Evolutionary conservation across 2,797 vertebrate genomes (phyloP).

Genomic region (Onychomys arenicola): DNA sequence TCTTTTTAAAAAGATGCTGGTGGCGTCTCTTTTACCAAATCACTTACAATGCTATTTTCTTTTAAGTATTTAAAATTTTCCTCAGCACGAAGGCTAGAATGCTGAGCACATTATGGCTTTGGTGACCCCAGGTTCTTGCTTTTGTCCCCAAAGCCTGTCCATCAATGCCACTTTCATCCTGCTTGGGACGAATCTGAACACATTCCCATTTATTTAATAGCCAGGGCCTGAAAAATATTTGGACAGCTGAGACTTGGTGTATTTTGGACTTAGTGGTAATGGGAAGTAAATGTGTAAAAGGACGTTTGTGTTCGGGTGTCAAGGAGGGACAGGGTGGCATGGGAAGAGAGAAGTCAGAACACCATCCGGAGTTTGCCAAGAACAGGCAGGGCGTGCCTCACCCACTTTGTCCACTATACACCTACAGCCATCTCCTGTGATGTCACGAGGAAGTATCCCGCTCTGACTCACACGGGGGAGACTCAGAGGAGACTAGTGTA

Average conservation of each 20-base stretch:
- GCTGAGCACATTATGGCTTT: not conserved
- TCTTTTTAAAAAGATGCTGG: not conserved
- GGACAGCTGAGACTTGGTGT: conserved; percentile 60
- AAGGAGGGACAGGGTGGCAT: not conserved
- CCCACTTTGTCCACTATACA: too few relatives aligned
- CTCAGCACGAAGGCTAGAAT: not conserved
- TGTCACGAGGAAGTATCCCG: not conserved
- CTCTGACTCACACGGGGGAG: not conserved
- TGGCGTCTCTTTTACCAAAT: not conserved
- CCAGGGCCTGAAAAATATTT: conserved; percentile 66
- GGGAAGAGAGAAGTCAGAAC: not conserved
- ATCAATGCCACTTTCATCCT: not conserved
- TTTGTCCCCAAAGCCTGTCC: not conserved
- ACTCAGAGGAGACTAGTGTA: not conserved
- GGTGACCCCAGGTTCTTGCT: not conserved
- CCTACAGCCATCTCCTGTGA: not conserved
- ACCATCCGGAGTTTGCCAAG: not conserved
- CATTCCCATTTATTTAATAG: conserved; percentile 55
- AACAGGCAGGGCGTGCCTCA: too few relatives aligned
- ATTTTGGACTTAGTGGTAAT: conserved; percentile 29
- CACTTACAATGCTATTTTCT: not conserved
- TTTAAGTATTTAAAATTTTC: not conserved
- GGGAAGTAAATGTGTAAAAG: not conserved
- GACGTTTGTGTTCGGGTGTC: not conserved
- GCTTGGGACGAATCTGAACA: conserved; percentile 29